Percentiles rank a stretch among this genome's conserved stretches.
Evolutionary conservation across 2,888 invertebrate genomes (phyloP).

Genomic region (Drosophila prostipennis): DNA sequence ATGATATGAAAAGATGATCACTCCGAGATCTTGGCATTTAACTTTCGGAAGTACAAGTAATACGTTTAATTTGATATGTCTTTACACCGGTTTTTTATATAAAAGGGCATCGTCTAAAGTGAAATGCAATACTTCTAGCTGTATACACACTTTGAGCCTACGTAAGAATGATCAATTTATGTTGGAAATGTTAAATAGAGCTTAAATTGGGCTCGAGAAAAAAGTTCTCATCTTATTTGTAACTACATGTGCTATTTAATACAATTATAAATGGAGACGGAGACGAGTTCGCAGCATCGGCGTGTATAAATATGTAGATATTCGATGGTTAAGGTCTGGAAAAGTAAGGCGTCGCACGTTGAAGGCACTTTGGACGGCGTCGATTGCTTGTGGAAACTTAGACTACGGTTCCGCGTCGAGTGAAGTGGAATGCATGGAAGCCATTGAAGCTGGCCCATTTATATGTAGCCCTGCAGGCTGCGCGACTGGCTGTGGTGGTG

Average conservation of each 20-base stretch:
- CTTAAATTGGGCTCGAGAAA: not conserved
- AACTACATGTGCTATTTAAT: conserved; percentile 10
- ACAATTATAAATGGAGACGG: conserved; percentile 24
- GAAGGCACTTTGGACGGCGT: conserved; percentile 43
- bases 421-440: conserved; percentile 50
- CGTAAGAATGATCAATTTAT: conserved; percentile 1
- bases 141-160: conserved; percentile 13
- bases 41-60: not conserved
- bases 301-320: conserved; percentile 9
- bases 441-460: conserved; percentile 31
- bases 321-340: conserved; percentile 6
- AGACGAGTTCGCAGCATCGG: not conserved
- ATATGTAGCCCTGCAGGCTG: conserved; percentile 83
- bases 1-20: not conserved
- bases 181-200: conserved; percentile 7
- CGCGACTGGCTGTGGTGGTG: conserved; percentile 84
- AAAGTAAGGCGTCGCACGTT: not conserved
- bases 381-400: conserved; percentile 11
- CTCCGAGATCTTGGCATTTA: not conserved
- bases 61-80: conserved; percentile 1
- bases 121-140: not conserved
- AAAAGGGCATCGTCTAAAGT: not conserved
- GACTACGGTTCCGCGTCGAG: not conserved
- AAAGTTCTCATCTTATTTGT: not conserved
- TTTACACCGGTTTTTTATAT: conserved; percentile 5